These are phyloP conservation scores for Patiria miniata DNA, from an alignment of 35 echinoderm and acorn worm genomes.

Conservation along the genomic window DNA sequence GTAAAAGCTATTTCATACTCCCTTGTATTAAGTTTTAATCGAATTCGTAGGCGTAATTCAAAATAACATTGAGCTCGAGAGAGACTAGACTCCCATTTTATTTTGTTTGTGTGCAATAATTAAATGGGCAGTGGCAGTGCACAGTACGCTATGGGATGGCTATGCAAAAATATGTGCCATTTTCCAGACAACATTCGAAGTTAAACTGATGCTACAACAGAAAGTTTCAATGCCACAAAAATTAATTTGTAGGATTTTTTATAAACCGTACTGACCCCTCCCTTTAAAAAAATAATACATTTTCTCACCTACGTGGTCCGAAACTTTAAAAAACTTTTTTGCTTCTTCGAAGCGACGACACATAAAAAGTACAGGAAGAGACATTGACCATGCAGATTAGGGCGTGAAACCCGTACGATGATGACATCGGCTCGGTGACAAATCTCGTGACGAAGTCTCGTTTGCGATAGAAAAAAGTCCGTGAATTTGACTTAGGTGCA, in stretches of 20 bases:
- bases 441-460: slow-evolving; percentile 31
- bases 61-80: too few species aligned
- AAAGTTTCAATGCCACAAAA: neutral
- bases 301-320: slow-evolving; percentile 8
- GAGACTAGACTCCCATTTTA: too few species aligned
- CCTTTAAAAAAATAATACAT: neutral
- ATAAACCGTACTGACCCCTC: neutral
- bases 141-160: too few species aligned
- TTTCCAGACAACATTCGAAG: too few species aligned
- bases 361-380: slow-evolving; percentile 28
- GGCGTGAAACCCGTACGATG: slow-evolving; percentile 43
- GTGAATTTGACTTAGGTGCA: neutral
- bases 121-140: too few species aligned
- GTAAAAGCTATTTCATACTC: too few species aligned
- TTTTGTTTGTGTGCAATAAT: too few species aligned
- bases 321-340: slow-evolving; percentile 28
- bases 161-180: too few species aligned
- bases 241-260: neutral
- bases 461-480: neutral
- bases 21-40: too few species aligned
- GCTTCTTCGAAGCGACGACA: slow-evolving; percentile 9
- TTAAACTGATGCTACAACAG: neutral
- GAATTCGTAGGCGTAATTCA: too few species aligned
- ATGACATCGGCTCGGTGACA: slow-evolving; percentile 23
- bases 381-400: slow-evolving; percentile 29